Conservation (phyloP, 2,888 invertebrate species). For the Subacronicta megacephala region DNA sequence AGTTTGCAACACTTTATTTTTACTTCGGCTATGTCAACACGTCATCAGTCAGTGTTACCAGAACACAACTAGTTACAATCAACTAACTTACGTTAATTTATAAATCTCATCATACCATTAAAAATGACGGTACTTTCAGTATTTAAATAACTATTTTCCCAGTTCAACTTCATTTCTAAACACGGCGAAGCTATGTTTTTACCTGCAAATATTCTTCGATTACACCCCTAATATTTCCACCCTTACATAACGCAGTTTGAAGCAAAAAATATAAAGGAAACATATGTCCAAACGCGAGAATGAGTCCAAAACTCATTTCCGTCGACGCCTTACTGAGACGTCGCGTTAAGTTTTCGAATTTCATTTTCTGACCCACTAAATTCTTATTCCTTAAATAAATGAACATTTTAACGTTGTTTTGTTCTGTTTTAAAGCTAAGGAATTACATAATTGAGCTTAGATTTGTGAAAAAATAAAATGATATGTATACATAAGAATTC, state of each 20-base stretch:
- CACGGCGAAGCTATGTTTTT: background rate
- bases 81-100: no score
- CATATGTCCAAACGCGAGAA: conserved; percentile 51
- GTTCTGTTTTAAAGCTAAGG: conserved; percentile 8
- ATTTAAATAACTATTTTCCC: no score
- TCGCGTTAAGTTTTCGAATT: conserved; percentile 55
- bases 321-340: conserved; percentile 35
- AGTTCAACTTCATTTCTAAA: no score
- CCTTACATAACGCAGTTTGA: conserved; percentile 11
- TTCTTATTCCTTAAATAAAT: conserved; percentile 45
- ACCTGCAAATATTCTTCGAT: conserved; percentile 15
- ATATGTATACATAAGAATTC: no score
- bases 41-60: no score
- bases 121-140: no score
- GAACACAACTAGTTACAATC: no score
- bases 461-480: no score
- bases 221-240: conserved; percentile 4
- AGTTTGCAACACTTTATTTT: no score
- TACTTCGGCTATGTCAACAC: no score
- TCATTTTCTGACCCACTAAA: conserved; percentile 55
- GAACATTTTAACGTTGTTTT: conserved; percentile 33
- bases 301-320: conserved; percentile 62
- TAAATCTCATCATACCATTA: no score
- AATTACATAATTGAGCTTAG: background rate
- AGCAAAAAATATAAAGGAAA: conserved; percentile 50